phyloP scores from a whole-genome alignment of 2,113 vertebrate genomes.

The Albula glossodonta region DNA sequence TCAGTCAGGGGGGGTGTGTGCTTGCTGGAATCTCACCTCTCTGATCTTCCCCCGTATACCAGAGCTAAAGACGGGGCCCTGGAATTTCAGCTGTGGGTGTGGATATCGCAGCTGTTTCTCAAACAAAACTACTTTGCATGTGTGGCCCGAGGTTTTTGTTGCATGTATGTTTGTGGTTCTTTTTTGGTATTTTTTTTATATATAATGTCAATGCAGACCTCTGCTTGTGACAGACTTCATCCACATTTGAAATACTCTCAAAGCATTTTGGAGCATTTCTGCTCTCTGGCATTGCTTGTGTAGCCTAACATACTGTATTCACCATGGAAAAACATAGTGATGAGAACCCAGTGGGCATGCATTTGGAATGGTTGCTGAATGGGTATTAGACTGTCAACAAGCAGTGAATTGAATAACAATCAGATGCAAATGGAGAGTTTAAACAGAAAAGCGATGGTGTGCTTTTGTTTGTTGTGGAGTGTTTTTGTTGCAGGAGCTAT shows the following conservation, averaged over 20 bases:
- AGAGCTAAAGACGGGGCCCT: not conserved
- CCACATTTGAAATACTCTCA: not conserved
- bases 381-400: slow-evolving; percentile 8
- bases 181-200: not conserved
- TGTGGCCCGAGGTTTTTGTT: not conserved
- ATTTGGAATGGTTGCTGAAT: not conserved
- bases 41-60: too few species aligned
- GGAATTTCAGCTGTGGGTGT: not conserved
- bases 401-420: slow-evolving; percentile 14
- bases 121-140: not conserved
- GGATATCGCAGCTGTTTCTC: slow-evolving; percentile 15
- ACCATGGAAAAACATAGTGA: slow-evolving; percentile 1
- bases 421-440: slow-evolving; percentile 20
- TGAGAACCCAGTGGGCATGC: not conserved
- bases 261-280: not conserved
- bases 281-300: not conserved
- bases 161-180: not conserved
- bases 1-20: not conserved
- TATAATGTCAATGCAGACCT: not conserved
- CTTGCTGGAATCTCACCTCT: not conserved
- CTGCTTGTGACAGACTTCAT: not conserved
- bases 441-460: not conserved
- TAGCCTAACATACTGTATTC: not conserved
- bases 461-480: slow-evolving; percentile 8
- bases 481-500: not conserved